Conservation (phyloP, 2,113 vertebrate species). For the Gila orcuttii region DNA sequence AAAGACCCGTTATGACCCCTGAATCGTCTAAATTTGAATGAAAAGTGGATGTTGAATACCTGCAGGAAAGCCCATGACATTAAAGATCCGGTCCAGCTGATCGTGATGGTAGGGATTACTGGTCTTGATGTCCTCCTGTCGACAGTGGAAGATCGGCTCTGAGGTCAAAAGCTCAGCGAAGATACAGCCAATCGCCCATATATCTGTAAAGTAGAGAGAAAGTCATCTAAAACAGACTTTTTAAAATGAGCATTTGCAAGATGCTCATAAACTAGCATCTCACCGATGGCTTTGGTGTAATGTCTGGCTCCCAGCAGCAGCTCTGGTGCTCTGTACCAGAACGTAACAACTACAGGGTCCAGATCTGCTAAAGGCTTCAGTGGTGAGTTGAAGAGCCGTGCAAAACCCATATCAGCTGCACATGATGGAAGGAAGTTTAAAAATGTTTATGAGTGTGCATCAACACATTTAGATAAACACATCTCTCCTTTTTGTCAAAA, state of each 20-base stretch:
- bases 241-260: not conserved
- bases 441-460: not conserved
- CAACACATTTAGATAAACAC: not conserved
- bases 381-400: constrained; percentile 99
- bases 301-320: constrained; percentile 96
- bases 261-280: constrained; percentile 60
- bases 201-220: constrained; percentile 78
- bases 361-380: constrained; percentile 99
- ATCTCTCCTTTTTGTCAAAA: not conserved
- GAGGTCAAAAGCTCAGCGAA: constrained; percentile 99
- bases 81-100: constrained; percentile 99
- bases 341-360: constrained; percentile 99
- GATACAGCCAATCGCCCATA: constrained; percentile 99
- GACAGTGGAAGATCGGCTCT: constrained; percentile 99
- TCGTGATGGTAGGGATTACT: constrained; percentile 99
- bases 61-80: constrained; percentile 99
- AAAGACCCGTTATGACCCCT: not conserved
- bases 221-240: not conserved
- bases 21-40: not conserved
- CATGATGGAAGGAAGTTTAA: not conserved
- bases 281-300: constrained; percentile 99
- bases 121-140: constrained; percentile 99
- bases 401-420: constrained; percentile 99
- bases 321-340: constrained; percentile 99
- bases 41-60: constrained; percentile 69